Evolutionary conservation across 2,113 vertebrate genomes (phyloP), one percentile per base, ranked within the genome.

Genomic region (Nothobranchius kuhntae): DNA sequence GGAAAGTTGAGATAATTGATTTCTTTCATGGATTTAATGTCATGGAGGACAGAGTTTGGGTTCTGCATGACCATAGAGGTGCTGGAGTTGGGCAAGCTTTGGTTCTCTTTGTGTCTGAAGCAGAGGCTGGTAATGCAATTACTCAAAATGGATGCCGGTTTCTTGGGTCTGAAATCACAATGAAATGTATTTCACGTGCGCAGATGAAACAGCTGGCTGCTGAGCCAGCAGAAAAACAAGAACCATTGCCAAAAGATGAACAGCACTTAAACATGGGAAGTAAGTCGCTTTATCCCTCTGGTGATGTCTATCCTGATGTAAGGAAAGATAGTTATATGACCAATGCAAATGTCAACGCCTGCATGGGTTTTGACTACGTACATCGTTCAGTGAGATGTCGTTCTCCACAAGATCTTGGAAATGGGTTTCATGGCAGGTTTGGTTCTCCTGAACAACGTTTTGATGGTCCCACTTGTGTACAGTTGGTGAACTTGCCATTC

Each of bases 41-140:
- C 78, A 86, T 91, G 0, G 94, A 99, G 64, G 91, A 95, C 80
- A 93, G 92, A 55, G 93, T 98, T 85, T 86, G 90, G 68, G 89
- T 99, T 85, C 91, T 98, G 38, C 92, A 81, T 85, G 96, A 97
- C 80, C 91, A 93, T 46, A 92, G 92, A 87, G 97, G 96, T 75
- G 77, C 92, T 87, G 96, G 96, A 70, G 86, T 96, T 62, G 97
- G 97, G 71, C 95, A 98, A 92, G 96, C 95, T 30, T 80, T 99
- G 89, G 93, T 98, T 77, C 93, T 89, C 64, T 98, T 99, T 73
- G 91, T 81, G 61, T 93, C 95, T 68, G 96, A 97, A 93, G 91
- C 93, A 44, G 92, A 96, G 77, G 96, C 96, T 11, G 60, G 86
- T 81, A 93, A 91, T 88, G 96, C 95, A 52, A 93, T 96, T 85